These are phyloP conservation scores for Epinotia brunnichana DNA, from an alignment of 2,888 invertebrate species.

Conservation along the genomic window DNA sequence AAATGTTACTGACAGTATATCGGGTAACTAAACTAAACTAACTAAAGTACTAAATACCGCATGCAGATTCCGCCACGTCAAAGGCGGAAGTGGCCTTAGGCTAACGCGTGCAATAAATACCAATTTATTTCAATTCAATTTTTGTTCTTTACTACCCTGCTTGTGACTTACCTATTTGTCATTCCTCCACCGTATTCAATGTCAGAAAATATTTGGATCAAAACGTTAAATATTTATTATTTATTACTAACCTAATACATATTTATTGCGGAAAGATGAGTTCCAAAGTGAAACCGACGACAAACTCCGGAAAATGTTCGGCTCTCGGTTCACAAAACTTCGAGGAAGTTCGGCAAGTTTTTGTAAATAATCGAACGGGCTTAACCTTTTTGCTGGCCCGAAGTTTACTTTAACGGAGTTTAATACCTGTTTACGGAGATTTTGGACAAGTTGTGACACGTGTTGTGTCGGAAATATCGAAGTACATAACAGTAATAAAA, in stretches of 20 bases:
- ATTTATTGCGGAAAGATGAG: conserved; percentile 23
- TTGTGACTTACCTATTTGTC: background rate
- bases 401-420: conserved; percentile 19
- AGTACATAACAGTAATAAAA: no score
- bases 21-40: no score
- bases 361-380: conserved; percentile 32
- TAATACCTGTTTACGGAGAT: conserved; percentile 1
- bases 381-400: conserved; percentile 18
- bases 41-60: no score
- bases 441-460: background rate
- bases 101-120: no score
- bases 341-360: conserved; percentile 3
- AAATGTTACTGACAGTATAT: no score
- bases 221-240: conserved; percentile 29
- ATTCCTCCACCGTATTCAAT: conserved; percentile 2
- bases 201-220: background rate
- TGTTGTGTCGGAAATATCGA: no score
- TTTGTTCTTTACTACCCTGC: no score
- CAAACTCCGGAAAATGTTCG: conserved; percentile 20
- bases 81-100: no score
- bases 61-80: no score
- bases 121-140: no score
- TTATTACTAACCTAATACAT: conserved; percentile 23
- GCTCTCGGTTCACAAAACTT: conserved; percentile 26
- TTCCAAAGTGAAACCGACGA: conserved; percentile 27